Base-by-base conservation (phyloP, 1,140 invertebrate species). In the Stegodyphus mimosarum region DNA sequence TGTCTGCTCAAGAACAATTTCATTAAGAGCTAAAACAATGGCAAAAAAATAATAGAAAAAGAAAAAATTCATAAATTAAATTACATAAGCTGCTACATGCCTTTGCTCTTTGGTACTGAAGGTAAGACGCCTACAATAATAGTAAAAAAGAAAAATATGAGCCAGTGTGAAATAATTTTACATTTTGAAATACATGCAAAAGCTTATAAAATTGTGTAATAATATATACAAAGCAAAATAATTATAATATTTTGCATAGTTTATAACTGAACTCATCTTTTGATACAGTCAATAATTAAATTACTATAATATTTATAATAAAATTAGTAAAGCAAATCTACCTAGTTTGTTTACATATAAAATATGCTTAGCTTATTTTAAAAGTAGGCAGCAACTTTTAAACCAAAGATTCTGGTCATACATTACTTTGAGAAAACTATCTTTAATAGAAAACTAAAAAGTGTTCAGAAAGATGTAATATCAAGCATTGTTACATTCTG, bases 51-150 rank as follows among this genome's bases (percentile, higher is more conserved):
- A 11, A 77, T 67, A 67, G 50, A 49, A 53, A 66, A 11, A 52
- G 13, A 52, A 76, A 64, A 48, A 13, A 80, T 66, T 52, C 13
- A 55, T 10, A 86, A 86, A 86, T 52, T 18, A 86, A 86, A 86
- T 69, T 74, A 81, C n/a, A 78, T 17, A 86, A 81, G 77, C 85
- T 80, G 77, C 85, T 86, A 86, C 85, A 86, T 86, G 77, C 85
- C 85, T 86, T 86, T 86, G 77, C 55, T 80, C 85, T 86, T 80
- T 86, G 77, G 63, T 86, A 80, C 50, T 72, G 63, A 49, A 71
- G 76, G 18, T 86, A 86, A 67, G 85, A 75, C 74, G 76, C 85
- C 85, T 86, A 80, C 70, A 75, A 86, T 51, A 72, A 66, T 73
- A 86, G 53, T 71, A 76, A 33, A 33, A 33, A 33, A 33, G 74